Percentiles rank a stretch among this genome's conserved stretches.
Conservation (phyloP, 1,140 invertebrate species). For the Pinna nobilis region DNA sequence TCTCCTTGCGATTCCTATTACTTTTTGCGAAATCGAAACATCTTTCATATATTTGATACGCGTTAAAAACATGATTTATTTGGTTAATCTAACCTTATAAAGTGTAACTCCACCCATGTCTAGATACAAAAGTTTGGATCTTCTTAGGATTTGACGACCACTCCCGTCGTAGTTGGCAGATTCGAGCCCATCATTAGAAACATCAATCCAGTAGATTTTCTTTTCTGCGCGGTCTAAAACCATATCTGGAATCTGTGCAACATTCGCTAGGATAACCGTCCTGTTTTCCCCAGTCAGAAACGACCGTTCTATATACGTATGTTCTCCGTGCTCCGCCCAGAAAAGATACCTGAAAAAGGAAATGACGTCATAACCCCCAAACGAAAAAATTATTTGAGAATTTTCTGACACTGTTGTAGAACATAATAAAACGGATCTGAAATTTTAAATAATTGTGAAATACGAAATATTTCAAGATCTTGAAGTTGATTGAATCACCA, state of each 20-base stretch:
- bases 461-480: no score
- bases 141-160: slow-evolving; percentile 8
- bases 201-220: slow-evolving; percentile 33
- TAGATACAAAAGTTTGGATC: background rate
- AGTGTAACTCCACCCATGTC: slow-evolving; percentile 12
- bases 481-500: no score
- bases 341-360: slow-evolving; percentile 56
- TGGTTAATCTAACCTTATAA: slow-evolving; percentile 7
- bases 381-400: no score
- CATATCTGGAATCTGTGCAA: slow-evolving; percentile 18
- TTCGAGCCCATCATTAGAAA: slow-evolving; percentile 5
- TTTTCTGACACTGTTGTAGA: no score
- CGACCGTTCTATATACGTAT: slow-evolving; percentile 88
- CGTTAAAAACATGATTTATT: no score
- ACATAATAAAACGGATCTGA: no score
- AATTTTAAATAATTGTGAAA: no score
- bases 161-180: slow-evolving; percentile 17
- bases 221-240: background rate
- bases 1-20: no score
- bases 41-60: no score
- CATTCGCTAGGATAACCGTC: background rate
- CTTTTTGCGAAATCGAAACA: no score
- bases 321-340: slow-evolving; percentile 91
- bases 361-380: no score
- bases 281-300: slow-evolving; percentile 89